Conservation (phyloP, 2,888 invertebrate species). For the Dimorphilus gyrociliatus region DNA sequence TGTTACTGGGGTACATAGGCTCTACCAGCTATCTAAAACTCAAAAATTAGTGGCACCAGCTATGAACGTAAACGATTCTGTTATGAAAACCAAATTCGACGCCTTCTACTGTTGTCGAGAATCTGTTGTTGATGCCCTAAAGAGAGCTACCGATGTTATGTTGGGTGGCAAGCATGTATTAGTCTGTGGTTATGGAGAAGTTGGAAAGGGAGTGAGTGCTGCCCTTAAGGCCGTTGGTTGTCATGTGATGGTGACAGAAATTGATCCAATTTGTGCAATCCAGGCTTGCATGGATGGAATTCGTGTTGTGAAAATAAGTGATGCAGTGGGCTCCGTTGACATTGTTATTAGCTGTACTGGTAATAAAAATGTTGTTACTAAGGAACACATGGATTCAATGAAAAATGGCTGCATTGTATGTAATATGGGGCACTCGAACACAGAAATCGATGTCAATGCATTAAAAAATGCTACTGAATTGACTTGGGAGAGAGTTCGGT, state of each 20-base stretch:
- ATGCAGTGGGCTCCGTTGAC: slow-evolving; percentile 72
- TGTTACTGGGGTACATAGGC: slow-evolving; percentile 94
- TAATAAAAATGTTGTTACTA: slow-evolving; percentile 72
- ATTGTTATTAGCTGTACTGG: slow-evolving; percentile 97
- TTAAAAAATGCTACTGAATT: slow-evolving; percentile 63
- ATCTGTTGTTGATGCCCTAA: slow-evolving; percentile 91
- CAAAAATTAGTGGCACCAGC: slow-evolving; percentile 77
- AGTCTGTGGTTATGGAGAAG: slow-evolving; percentile 94
- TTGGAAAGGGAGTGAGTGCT: slow-evolving; percentile 94
- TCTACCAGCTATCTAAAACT: slow-evolving; percentile 81
- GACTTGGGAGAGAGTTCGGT: slow-evolving; percentile 90
- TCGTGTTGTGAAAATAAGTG: slow-evolving; percentile 80
- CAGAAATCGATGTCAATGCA: slow-evolving; percentile 48
- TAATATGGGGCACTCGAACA: slow-evolving; percentile 98
- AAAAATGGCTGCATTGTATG: slow-evolving; percentile 91
- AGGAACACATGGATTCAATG: slow-evolving; percentile 75
- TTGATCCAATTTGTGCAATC: slow-evolving; percentile 97
- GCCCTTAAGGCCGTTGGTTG: slow-evolving; percentile 87
- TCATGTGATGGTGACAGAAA: slow-evolving; percentile 86
- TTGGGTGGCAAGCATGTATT: slow-evolving; percentile 93
- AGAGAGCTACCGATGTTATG: slow-evolving; percentile 97
- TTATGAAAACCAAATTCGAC: slow-evolving; percentile 57
- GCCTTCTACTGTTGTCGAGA: slow-evolving; percentile 43
- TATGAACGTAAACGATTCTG: slow-evolving; percentile 97
- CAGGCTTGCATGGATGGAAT: slow-evolving; percentile 48